Base-by-base conservation (phyloP, 2,797 vertebrate species). In the Xyrichtys novacula region DNA sequence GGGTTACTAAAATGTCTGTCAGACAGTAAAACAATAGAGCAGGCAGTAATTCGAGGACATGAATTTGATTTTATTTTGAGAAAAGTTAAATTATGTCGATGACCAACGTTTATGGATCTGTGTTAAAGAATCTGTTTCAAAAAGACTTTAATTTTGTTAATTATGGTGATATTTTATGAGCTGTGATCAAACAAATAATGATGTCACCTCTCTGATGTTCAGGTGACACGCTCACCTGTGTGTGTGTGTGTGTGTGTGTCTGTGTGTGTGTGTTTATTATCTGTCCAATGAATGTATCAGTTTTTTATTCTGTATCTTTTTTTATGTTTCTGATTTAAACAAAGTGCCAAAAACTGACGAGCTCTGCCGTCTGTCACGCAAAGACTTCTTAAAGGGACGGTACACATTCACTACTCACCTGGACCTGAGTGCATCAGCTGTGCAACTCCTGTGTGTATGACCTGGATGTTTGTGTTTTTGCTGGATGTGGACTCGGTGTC, bases 281-380 rank as follows among this genome's bases (percentile, higher is more conserved):
- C 12, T 46, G 31, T 60, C 16, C 19, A 14, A 25, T 62, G 68
- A 71, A 63, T 71, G 67, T 71, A 47, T 36, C 22, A 25, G 12
- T 54, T 20, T 64, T 34, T 4, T 17, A 11, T 44, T 6, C n/a
- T 57, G 11, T 12, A 19, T 8, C 29, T 25, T 44, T 23, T 31
- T 47, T 49, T 29, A 22, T 42, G 28, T 48, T 55, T 38, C 23
- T 25, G 44, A 46, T 23, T 55, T n/a, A 31, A 26, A 62, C 19
- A 42, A 57, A 64, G 60, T 71, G 69, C 61, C 69, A 57, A 71
- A 20, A 46, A 46, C 23, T 46, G 22, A 22, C 39, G 12, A 40
- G 4, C 17, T 19, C 16, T n/a, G n/a, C n/a, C n/a, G n/a, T 36
- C 34, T 36, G 34, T 17, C 16, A 39, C 15, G 2, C 15, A 39